Conservation (phyloP, 2,797 vertebrate genomes). For the Rachycentron canadum region DNA sequence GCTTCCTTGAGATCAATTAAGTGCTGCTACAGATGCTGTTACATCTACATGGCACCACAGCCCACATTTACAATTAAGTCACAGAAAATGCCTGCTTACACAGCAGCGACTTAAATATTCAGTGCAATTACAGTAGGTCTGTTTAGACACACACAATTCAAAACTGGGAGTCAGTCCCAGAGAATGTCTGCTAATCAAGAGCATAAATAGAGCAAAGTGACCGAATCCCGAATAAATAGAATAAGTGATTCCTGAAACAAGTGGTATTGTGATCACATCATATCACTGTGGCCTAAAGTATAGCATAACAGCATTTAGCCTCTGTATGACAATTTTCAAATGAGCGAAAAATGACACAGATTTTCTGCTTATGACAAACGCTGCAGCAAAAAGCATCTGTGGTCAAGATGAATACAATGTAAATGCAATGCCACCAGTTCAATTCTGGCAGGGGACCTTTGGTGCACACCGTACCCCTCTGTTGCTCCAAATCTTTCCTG, state of each 20-base stretch:
- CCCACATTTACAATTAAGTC: slow-evolving; percentile 20
- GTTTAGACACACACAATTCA: slow-evolving; percentile 17
- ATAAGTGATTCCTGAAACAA: not conserved
- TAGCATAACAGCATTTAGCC: not conserved
- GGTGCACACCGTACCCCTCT: not conserved
- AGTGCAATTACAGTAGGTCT: slow-evolving; percentile 17
- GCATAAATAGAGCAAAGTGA: not conserved
- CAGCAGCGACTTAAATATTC: slow-evolving; percentile 21
- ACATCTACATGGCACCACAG: slow-evolving; percentile 33
- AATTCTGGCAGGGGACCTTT: not conserved
- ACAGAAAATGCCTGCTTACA: slow-evolving; percentile 26
- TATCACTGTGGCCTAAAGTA: not conserved
- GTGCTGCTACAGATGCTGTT: slow-evolving; percentile 22
- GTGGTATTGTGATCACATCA: not conserved
- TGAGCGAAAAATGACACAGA: not conserved
- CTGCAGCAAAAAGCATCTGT: not conserved
- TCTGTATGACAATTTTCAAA: not conserved
- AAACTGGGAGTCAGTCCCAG: not conserved
- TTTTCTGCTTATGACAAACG: not conserved
- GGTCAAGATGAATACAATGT: not conserved
- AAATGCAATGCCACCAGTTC: not conserved
- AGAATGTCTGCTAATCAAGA: not conserved
- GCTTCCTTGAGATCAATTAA: slow-evolving; percentile 41
- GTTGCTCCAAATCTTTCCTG: not conserved
- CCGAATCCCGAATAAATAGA: not conserved